Conservation (phyloP, 23 tunicate species). For the Ascidia mentula region DNA sequence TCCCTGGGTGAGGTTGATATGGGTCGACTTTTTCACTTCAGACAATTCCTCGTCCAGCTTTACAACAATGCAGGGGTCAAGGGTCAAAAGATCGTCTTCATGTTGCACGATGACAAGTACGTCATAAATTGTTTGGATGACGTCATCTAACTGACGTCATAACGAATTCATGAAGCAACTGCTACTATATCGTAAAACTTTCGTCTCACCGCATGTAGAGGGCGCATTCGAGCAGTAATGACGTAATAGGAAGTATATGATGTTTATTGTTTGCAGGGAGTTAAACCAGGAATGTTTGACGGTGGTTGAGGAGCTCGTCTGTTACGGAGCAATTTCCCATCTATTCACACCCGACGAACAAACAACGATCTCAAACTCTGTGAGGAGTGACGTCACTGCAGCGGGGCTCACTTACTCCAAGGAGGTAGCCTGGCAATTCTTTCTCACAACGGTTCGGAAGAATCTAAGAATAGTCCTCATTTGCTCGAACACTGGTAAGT, state of each 20-base stretch:
- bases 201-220: too few relatives aligned
- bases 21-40: slow-evolving; percentile 54
- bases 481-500: slow-evolving; percentile 85
- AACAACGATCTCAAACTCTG: slow-evolving; percentile 94
- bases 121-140: slow-evolving; percentile 1
- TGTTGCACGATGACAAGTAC: slow-evolving; percentile 77
- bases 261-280: slow-evolving; percentile 24
- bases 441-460: slow-evolving; percentile 72
- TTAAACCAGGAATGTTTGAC: slow-evolving; percentile 77
- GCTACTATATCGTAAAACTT: too few relatives aligned
- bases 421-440: slow-evolving; percentile 95
- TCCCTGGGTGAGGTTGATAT: slow-evolving; percentile 46
- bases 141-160: too few relatives aligned
- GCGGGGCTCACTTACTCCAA: slow-evolving; percentile 83
- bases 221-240: too few relatives aligned
- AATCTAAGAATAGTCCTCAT: slow-evolving; percentile 78
- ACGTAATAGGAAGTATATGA: too few relatives aligned
- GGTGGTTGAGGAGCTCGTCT: slow-evolving; percentile 71
- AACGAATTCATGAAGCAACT: too few relatives aligned
- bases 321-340: slow-evolving; percentile 81
- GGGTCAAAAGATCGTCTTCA: slow-evolving; percentile 73
- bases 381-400: slow-evolving; percentile 87
- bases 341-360: slow-evolving; percentile 80
- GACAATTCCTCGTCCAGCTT: slow-evolving; percentile 54
- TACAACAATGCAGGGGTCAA: slow-evolving; percentile 83